Evolutionary conservation across 2,797 vertebrate genomes (phyloP).

Genomic region (Sarcophilus harrisii): DNA sequence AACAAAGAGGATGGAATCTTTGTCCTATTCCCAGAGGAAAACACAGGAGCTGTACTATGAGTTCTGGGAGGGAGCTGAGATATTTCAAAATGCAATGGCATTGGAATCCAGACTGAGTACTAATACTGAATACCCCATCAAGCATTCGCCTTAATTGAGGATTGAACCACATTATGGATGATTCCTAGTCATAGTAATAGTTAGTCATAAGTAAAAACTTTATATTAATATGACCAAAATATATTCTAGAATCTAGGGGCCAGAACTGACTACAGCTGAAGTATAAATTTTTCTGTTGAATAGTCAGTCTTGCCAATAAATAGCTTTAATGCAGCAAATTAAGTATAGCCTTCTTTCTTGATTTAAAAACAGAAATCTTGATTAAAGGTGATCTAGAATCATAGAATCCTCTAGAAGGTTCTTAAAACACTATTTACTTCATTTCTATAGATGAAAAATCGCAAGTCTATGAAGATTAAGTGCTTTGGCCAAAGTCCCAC

Average conservation of each 20-base stretch:
- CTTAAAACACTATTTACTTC: not conserved
- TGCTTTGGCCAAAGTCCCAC: not conserved
- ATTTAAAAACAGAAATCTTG: not conserved
- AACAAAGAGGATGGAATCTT: not conserved
- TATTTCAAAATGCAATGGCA: not conserved
- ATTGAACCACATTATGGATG: not conserved
- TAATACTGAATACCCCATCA: not conserved
- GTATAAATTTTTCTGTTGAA: not conserved
- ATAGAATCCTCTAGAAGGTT: not conserved
- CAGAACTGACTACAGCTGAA: not conserved
- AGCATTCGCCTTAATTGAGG: not conserved
- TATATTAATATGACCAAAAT: not conserved
- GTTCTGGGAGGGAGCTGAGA: not conserved
- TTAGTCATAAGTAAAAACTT: not conserved
- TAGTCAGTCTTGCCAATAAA: not conserved
- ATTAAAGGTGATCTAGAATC: not conserved
- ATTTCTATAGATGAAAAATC: not conserved
- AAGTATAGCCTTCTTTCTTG: not conserved
- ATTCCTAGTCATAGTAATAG: no score
- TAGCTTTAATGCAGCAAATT: not conserved
- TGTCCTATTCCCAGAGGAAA: not conserved
- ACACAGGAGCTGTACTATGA: not conserved
- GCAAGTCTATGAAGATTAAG: not conserved
- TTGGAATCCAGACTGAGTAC: not conserved
- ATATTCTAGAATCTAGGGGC: not conserved